Base-by-base conservation (phyloP, 1,140 invertebrate species). In the Drosophila azteca region DNA sequence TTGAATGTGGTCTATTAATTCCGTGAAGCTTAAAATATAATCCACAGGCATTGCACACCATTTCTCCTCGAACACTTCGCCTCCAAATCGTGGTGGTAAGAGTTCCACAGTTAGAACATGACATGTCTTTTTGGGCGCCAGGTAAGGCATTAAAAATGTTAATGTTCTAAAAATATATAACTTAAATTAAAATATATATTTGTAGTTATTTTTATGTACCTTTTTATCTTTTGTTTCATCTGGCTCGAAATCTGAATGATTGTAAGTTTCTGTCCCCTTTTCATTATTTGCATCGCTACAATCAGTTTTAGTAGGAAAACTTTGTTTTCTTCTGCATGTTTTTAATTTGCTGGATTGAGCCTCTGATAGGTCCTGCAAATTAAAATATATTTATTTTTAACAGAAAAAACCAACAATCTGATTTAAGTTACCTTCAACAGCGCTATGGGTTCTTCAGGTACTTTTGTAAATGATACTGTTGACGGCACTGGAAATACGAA, bases 21-120 rank as follows among this genome's bases (percentile, higher is more conserved):
- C 96, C 96, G 92, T 99, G 97, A 63, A 98, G 93, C 93, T 98
- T 98, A 92, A 95, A 98, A 92, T 98, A 98, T 11, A 98, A 93
- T 1, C 97, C 97, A 91, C 97, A 98, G 22, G 97, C 97, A 92
- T 98, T 98, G 92, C 97, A 98, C 17, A 98, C 97, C 94, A 97
- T 97, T 92, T 98, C 97, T 41, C 93, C 97, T 80, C 96, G 94
- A 75, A 96, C 94, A 92, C 98, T 97, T 73, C 97, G 94, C 83
- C 97, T 93, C 97, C 97, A 98, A 58, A 98, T 96, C 1, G 97
- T 98, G 22, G 97, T 98, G 11, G 96, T 97, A 90, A 95, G 95
- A 0, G 97, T 98, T 49, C 96, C 96, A 92, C 96, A 97, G 92
- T 97, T 97, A 70, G 94, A 95, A 92, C 96, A 97, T 13, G 94